Evolutionary conservation across 2,113 vertebrate genomes (phyloP).

Genomic region (Urocitellus parryii): DNA sequence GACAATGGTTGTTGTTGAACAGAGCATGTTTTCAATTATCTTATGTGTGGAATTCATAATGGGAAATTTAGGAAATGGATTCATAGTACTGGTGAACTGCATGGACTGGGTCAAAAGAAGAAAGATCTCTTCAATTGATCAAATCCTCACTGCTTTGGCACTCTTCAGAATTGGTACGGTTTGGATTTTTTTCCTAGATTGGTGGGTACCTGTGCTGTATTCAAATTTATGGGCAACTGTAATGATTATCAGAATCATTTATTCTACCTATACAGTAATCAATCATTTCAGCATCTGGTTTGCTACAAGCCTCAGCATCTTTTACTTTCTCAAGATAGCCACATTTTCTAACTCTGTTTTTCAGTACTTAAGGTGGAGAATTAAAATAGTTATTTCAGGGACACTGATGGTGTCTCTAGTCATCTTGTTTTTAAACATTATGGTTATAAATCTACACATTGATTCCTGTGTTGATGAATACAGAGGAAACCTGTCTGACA

Average conservation of each 20-base stretch:
- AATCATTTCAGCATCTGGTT: neutral
- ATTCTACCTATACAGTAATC: neutral
- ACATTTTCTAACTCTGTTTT: conserved; percentile 7
- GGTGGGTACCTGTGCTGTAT: neutral
- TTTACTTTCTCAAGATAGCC: neutral
- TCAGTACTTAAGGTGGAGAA: conserved; percentile 34
- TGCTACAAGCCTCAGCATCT: neutral
- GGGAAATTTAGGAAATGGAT: conserved; percentile 38
- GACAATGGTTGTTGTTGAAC: neutral
- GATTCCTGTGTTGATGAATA: neutral
- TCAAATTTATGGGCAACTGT: neutral
- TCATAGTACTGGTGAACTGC: conserved; percentile 17
- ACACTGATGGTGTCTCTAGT: neutral
- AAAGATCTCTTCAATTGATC: neutral
- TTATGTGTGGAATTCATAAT: neutral
- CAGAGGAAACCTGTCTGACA: neutral
- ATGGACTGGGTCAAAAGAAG: neutral
- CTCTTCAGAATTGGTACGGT: neutral
- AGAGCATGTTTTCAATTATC: neutral
- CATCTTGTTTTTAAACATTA: neutral
- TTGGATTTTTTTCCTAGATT: neutral
- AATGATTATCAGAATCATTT: neutral
- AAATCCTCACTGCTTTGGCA: neutral
- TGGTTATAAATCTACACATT: neutral
- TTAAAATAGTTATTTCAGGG: neutral